phyloP scores from a whole-genome alignment of 2,113 vertebrate genomes.

The Cynoglossus semilaevis region DNA sequence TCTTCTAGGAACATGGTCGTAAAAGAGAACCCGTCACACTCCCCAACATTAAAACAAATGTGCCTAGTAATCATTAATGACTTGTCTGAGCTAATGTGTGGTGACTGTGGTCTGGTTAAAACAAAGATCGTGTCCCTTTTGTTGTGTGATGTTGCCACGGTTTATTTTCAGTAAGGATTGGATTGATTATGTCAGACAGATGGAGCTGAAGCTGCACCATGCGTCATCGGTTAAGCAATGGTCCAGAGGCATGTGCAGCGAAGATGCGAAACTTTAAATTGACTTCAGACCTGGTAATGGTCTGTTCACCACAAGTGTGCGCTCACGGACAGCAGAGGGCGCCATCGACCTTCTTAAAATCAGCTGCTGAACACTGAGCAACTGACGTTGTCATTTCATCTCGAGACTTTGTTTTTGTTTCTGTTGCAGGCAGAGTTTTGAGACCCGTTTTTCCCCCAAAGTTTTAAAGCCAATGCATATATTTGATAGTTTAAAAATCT shows the following conservation, averaged over 20 bases:
- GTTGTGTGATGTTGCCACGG: no score
- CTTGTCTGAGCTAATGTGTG: not conserved
- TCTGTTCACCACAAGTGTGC: not conserved
- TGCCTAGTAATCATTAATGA: not conserved
- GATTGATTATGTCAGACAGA: not conserved
- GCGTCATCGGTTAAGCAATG: no score
- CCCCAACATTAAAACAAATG: no score
- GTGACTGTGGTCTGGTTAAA: no score
- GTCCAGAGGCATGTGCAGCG: not conserved
- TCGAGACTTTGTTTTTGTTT: no score
- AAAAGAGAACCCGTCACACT: no score
- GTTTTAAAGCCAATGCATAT: not conserved
- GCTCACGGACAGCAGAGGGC: slow-evolving; percentile 48
- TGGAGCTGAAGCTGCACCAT: not conserved
- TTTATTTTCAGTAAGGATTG: no score
- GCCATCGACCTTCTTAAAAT: slow-evolving; percentile 38
- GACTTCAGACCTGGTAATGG: not conserved
- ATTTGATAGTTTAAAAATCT: not conserved
- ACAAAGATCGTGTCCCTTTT: no score
- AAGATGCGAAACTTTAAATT: not conserved
- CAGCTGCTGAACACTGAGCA: not conserved
- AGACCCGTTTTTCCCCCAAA: no score
- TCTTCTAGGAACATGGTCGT: no score
- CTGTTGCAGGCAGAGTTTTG: no score
- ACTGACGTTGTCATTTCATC: no score